Conservation (phyloP, 2,888 invertebrate genomes). For the Tachystola acroxantha region DNA sequence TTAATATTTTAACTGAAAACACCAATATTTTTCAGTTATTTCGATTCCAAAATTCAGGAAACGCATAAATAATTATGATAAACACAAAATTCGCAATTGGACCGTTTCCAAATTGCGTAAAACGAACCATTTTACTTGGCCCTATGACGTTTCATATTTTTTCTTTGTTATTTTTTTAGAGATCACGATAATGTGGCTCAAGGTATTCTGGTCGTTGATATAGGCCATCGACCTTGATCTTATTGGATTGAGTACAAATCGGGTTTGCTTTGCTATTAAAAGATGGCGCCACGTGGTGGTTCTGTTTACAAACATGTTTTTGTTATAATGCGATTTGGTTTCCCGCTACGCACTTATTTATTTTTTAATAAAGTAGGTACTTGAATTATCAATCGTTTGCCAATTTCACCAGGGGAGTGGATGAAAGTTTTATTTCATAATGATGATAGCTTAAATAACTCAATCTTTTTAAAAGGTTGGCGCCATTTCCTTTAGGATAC, state of each 20-base stretch:
- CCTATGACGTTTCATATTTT: neutral
- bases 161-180: neutral
- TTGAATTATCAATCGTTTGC: too few species aligned
- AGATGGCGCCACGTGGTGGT: slow-evolving; percentile 16
- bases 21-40: too few species aligned
- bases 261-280: slow-evolving; percentile 9
- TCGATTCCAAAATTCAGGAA: neutral
- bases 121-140: neutral
- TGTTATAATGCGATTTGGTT: too few species aligned
- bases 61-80: neutral
- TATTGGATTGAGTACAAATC: slow-evolving; percentile 5
- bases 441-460: too few species aligned
- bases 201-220: neutral
- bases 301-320: slow-evolving; percentile 17
- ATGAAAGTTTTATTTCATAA: too few species aligned
- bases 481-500: too few species aligned
- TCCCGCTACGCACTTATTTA: too few species aligned
- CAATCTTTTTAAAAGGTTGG: too few species aligned
- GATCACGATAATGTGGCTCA: neutral
- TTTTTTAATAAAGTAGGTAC: too few species aligned
- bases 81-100: slow-evolving; percentile 3
- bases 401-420: too few species aligned
- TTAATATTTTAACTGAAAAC: too few species aligned
- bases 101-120: slow-evolving; percentile 6
- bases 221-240: slow-evolving; percentile 13